phyloP scores from a whole-genome alignment of 1,140 invertebrate species.

The Phocides pigmalion region DNA sequence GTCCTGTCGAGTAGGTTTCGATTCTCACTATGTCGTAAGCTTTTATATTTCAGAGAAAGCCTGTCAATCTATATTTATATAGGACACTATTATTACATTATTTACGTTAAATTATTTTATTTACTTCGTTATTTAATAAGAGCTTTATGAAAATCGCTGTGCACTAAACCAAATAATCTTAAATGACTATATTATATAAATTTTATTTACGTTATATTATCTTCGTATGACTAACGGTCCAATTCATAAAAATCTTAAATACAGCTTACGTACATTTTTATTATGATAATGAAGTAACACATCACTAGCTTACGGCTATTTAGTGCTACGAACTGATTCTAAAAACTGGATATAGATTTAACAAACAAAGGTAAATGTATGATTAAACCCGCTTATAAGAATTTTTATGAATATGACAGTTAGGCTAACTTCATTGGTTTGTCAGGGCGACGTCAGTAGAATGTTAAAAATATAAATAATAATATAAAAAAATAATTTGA shows the following conservation, averaged over 20 bases:
- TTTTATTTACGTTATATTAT: slow-evolving; percentile 38
- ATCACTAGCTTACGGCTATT: too few species aligned
- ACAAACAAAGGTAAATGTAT: background rate
- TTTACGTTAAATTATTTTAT: slow-evolving; percentile 44
- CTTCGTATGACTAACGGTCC: background rate
- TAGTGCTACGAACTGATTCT: too few species aligned
- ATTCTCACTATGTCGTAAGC: slow-evolving; percentile 73
- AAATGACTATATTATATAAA: slow-evolving; percentile 44
- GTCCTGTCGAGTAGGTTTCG: slow-evolving; percentile 74
- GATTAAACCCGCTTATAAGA: too few species aligned
- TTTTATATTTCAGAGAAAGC: slow-evolving; percentile 64
- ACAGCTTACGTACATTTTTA: too few species aligned
- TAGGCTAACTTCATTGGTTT: slow-evolving; percentile 34
- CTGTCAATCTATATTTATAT: slow-evolving; percentile 47
- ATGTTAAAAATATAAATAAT: too few species aligned
- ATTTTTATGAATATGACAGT: background rate
- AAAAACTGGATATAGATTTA: too few species aligned
- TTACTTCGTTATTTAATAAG: slow-evolving; percentile 46
- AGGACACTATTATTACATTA: slow-evolving; percentile 16
- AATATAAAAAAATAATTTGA: too few species aligned
- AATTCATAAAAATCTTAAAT: background rate
- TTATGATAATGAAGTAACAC: too few species aligned
- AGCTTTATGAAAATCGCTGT: slow-evolving; percentile 59
- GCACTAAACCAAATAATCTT: slow-evolving; percentile 76
- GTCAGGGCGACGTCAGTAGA: background rate